These are phyloP conservation scores for Odontophorus gujanensis DNA, from an alignment of 2,113 vertebrate species.

Conservation along the genomic window DNA sequence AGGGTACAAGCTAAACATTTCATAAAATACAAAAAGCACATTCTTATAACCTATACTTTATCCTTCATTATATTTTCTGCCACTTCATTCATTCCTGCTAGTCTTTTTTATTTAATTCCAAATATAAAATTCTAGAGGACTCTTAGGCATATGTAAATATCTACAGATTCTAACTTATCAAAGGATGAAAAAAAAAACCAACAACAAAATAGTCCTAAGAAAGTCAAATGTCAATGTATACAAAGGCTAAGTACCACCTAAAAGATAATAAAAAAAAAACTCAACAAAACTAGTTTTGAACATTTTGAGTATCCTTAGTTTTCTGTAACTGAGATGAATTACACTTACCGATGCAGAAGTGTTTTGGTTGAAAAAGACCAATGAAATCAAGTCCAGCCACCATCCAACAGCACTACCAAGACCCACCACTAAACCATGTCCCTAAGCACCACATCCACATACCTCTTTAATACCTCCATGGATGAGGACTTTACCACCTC, in stretches of 20 bases:
- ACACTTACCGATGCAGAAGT: background rate
- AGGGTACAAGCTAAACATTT: background rate
- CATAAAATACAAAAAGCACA: background rate
- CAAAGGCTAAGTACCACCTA: background rate
- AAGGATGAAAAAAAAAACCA: background rate
- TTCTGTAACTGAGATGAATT: background rate
- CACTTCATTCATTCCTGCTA: background rate
- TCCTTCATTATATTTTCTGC: background rate
- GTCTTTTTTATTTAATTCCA: background rate
- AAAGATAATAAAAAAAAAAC: background rate
- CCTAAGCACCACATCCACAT: background rate
- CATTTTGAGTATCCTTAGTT: background rate
- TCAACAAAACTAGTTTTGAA: background rate
- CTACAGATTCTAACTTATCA: background rate
- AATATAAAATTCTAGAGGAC: background rate
- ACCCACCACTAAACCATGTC: background rate
- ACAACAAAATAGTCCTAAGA: background rate
- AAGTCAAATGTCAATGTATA: background rate
- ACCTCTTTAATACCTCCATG: background rate
- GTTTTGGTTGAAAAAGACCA: background rate
- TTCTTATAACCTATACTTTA: background rate
- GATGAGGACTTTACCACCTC: background rate
- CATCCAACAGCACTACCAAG: too few relatives aligned
- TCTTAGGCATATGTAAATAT: constrained; percentile 18
- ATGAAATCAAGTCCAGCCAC: background rate